Base-by-base conservation (phyloP, 2,888 invertebrate species). In the Coleophora flavipennella region DNA sequence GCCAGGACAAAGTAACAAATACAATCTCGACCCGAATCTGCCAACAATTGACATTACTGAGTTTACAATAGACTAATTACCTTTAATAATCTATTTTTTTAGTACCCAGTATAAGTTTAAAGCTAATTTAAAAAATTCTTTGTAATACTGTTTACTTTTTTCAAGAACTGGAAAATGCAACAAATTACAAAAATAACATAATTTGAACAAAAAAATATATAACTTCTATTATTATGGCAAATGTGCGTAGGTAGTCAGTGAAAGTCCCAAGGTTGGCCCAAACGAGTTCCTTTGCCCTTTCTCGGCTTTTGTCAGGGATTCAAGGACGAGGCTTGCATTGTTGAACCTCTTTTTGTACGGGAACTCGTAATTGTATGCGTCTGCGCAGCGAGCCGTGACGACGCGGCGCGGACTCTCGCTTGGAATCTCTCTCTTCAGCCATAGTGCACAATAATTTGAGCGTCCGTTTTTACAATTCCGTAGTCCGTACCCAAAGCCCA, bases 201-300 rank as follows among this genome's bases (percentile, higher is more conserved):
- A 20, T 20, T 4, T 20, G 20, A 20, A 20, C 14, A 33, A 33
- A n/a, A n/a, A 36, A 36, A 14, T 33, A 33, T 31, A 14, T 36
- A 27, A 36, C 25, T 44, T 52, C 51, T 59, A n/a, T n/a, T n/a
- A n/a, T n/a, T 62, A 60, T 60, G 60, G 28, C 33, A 71, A 71
- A 71, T 62, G 59, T 59, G 64, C 67, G 71, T 77, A 77, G 78
- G 73, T 73, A 79, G 74, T 59, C 67, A 84, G 83, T 83, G 84
- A 84, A 84, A 84, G 84, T 81, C 66, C 64, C 77, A 72, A 83
- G 76, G 78, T 74, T 79, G 68, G 57, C 49, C 56, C 54, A 75
- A 83, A 84, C 83, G 69, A 75, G 83, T 83, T 83, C 72, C 72
- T 72, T 70, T 81, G 83, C 81, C 81, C 81, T 81, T 83, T 79